These are phyloP conservation scores for Gavia stellata DNA, from an alignment of 2,113 vertebrate genomes.

Conservation along the genomic window DNA sequence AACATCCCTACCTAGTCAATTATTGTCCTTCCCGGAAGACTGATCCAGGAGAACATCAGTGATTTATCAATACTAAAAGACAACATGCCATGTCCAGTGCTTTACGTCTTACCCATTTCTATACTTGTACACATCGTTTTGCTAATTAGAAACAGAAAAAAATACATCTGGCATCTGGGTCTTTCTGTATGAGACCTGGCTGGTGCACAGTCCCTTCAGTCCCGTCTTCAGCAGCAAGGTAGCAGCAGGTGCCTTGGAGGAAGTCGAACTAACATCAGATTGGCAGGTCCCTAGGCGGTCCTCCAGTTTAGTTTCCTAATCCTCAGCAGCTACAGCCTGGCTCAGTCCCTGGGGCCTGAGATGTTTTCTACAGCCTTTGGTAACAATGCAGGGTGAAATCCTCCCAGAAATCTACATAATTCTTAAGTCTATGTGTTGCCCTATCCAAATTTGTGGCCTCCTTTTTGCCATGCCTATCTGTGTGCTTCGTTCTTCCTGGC, in stretches of 20 bases:
- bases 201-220: not conserved
- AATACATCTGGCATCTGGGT: not conserved
- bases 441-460: not conserved
- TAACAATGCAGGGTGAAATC: not conserved
- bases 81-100: not conserved
- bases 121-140: not conserved
- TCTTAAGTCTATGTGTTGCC: not conserved
- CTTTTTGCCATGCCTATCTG: fast-evolving
- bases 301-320: not conserved
- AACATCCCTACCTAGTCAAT: not conserved
- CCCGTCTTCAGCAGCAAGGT: not conserved
- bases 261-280: not conserved
- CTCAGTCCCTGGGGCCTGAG: not conserved
- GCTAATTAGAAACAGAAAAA: not conserved
- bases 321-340: not conserved
- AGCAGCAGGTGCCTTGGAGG: not conserved
- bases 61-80: not conserved
- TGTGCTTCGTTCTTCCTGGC: not conserved
- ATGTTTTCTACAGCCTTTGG: not conserved
- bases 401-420: not conserved
- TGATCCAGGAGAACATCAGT: not conserved
- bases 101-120: not conserved
- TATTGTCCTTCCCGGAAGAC: not conserved
- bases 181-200: not conserved
- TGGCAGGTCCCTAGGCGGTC: not conserved